Evolutionary conservation across 2,113 vertebrate genomes (phyloP).

Genomic region (Cnemophilus loriae): DNA sequence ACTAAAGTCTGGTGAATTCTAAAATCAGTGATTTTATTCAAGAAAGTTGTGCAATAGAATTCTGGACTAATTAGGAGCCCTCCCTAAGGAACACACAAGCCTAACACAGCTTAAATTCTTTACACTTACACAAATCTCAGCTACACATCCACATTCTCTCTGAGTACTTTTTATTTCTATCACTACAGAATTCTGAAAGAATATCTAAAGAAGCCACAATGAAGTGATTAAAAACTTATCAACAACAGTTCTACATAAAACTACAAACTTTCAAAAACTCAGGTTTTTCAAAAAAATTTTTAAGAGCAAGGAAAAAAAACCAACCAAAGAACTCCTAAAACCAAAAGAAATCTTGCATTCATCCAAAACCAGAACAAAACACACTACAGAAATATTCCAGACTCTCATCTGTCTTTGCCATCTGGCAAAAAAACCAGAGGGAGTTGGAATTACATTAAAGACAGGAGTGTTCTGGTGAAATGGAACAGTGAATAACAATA

Average conservation of each 20-base stretch:
- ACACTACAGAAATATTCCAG: neutral
- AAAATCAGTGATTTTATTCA: neutral
- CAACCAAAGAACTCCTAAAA: neutral
- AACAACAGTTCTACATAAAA: neutral
- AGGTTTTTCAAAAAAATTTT: neutral
- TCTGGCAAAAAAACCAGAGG: neutral
- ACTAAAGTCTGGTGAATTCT: neutral
- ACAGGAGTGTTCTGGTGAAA: neutral
- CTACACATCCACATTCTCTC: neutral
- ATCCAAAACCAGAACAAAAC: neutral
- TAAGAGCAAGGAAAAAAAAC: neutral
- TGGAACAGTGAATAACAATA: neutral
- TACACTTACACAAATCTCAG: neutral
- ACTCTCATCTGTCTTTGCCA: neutral
- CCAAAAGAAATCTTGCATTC: accelerated
- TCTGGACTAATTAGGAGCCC: neutral
- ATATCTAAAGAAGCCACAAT: neutral
- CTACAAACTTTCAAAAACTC: neutral
- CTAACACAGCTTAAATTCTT: neutral
- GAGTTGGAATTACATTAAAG: neutral
- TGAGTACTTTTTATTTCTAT: neutral
- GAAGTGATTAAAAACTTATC: neutral
- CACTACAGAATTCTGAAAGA: neutral
- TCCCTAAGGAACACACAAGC: neutral
- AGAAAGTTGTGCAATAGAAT: neutral